Conservation (phyloP, 2,888 invertebrate species). For the Adelphocoris suturalis region DNA sequence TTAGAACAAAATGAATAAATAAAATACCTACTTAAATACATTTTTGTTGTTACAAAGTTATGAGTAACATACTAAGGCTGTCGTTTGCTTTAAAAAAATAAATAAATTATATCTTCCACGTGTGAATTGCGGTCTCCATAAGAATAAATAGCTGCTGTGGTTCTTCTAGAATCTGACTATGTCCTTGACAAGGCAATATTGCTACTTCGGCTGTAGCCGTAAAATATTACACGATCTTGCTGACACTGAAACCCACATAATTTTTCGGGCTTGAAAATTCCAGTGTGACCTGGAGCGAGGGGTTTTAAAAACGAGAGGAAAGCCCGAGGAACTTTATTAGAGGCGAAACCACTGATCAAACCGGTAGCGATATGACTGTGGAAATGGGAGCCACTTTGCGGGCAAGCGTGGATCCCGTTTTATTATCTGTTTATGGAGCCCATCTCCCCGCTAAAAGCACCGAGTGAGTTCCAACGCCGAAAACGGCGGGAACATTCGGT, state of each 20-base stretch:
- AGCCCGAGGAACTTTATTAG: not conserved
- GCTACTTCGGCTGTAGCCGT: too few species aligned
- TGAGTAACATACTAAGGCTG: too few species aligned
- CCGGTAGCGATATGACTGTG: constrained; percentile 18
- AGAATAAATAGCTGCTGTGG: too few species aligned
- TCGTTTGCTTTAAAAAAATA: too few species aligned
- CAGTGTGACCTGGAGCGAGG: not conserved
- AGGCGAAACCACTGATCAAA: constrained; percentile 23
- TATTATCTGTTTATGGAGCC: constrained; percentile 54
- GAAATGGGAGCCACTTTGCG: constrained; percentile 43
- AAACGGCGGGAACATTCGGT: constrained; percentile 55
- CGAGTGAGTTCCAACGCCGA: constrained; percentile 7
- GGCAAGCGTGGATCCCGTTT: constrained; percentile 11
- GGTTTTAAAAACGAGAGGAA: not conserved
- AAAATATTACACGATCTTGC: not conserved
- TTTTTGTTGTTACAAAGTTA: too few species aligned
- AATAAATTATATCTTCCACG: too few species aligned
- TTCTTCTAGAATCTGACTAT: too few species aligned
- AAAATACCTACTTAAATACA: too few species aligned
- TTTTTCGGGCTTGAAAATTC: not conserved
- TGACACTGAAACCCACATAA: not conserved
- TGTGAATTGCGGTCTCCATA: too few species aligned
- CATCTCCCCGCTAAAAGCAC: constrained; percentile 43
- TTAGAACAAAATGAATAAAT: too few species aligned
- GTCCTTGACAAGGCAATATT: too few species aligned